A percentile compares a stretch with the other conserved stretches of the same genome.
These are phyloP conservation scores for Craterocephalus amniculus DNA, from an alignment of 2,797 vertebrate genomes.

Conservation along the genomic window DNA sequence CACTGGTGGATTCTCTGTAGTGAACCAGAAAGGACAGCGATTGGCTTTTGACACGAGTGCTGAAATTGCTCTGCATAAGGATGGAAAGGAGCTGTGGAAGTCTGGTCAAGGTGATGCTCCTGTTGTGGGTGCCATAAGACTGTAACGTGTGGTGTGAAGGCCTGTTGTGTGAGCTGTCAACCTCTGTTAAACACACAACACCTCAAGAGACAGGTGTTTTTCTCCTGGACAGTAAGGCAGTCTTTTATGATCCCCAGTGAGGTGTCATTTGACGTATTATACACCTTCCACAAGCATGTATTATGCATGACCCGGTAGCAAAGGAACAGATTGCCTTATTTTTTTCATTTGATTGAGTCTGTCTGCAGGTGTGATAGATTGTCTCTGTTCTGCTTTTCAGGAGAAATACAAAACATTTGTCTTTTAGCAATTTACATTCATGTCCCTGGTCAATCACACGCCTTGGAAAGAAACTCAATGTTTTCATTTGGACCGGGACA, in stretches of 20 bases:
- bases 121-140: slow-evolving; percentile 41
- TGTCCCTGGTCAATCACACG: slow-evolving; percentile 32
- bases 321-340: slow-evolving; percentile 53
- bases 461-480: slow-evolving; percentile 44
- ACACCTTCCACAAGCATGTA: slow-evolving; percentile 57
- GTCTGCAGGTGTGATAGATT: slow-evolving; percentile 67
- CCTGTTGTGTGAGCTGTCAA: slow-evolving; percentile 57
- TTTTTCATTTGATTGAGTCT: slow-evolving; percentile 69
- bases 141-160: slow-evolving; percentile 43
- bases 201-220: slow-evolving; percentile 42
- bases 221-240: slow-evolving; percentile 44
- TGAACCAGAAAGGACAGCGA: slow-evolving; percentile 39
- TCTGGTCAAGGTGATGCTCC: slow-evolving; percentile 56
- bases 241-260: slow-evolving; percentile 41
- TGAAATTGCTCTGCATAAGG: slow-evolving; percentile 17
- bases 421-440: slow-evolving; percentile 59
- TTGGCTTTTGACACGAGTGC: slow-evolving; percentile 20
- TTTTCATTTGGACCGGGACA: slow-evolving; percentile 48
- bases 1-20: slow-evolving; percentile 18
- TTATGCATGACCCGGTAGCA: slow-evolving; percentile 61
- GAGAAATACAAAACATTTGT: slow-evolving; percentile 72
- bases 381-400: slow-evolving; percentile 49
- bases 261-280: slow-evolving; percentile 54
- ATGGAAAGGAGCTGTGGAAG: slow-evolving; percentile 25
- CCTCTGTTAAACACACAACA: slow-evolving; percentile 45